Evolutionary conservation across 1,140 invertebrate species (phyloP).

Genomic region (Hermatobates lingyangjiaoensis): DNA sequence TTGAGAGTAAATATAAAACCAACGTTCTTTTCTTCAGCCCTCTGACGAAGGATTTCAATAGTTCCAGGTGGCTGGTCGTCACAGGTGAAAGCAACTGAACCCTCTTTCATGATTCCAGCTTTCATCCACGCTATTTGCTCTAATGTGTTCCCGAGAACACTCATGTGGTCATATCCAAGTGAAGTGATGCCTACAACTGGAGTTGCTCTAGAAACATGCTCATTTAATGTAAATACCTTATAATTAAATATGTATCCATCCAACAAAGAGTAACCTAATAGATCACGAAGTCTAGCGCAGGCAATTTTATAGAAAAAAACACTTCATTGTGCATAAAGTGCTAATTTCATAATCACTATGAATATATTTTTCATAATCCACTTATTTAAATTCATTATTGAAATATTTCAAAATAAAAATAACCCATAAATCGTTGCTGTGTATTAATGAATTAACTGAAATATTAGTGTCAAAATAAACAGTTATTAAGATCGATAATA

Average conservation of each 20-base stretch:
- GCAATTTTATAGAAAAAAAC: background rate
- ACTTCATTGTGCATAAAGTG: background rate
- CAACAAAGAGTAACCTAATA: background rate
- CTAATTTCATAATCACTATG: too few species aligned
- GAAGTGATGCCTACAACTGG: conserved; percentile 77
- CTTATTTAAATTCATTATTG: too few species aligned
- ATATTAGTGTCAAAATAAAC: too few species aligned
- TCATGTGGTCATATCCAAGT: conserved; percentile 75
- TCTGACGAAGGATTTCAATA: conserved; percentile 42
- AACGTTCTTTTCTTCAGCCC: conserved; percentile 44
- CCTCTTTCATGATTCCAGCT: conserved; percentile 81
- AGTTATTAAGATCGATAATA: too few species aligned
- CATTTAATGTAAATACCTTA: background rate
- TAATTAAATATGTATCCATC: background rate
- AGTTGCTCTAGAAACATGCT: conserved; percentile 39
- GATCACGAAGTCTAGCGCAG: background rate
- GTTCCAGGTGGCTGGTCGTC: conserved; percentile 40
- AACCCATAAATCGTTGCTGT: too few species aligned
- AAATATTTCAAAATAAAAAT: too few species aligned
- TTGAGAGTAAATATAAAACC: too few species aligned
- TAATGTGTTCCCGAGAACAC: conserved; percentile 64
- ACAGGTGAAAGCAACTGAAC: conserved; percentile 51
- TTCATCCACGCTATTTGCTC: conserved; percentile 86
- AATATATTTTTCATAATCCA: too few species aligned
- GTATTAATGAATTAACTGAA: too few species aligned